Percentiles rank a stretch among this genome's conserved stretches.
Conservation (phyloP, 2,113 vertebrate species). For the Pelvicachromis taeniatus region DNA sequence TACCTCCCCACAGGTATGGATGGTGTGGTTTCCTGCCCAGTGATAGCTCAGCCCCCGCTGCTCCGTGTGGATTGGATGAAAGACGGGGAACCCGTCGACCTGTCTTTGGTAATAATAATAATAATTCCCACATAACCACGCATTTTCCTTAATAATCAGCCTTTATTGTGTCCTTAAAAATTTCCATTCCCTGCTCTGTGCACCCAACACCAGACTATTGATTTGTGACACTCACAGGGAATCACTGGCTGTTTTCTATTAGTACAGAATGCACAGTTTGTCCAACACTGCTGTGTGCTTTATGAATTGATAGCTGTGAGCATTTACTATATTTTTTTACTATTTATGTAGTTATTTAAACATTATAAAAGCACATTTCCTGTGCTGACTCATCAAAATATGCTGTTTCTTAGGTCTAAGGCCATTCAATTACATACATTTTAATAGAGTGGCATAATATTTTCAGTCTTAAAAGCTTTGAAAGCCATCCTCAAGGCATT, state of each 20-base stretch:
- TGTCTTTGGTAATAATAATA: slow-evolving; percentile 77
- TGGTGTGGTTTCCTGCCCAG: slow-evolving; percentile 79
- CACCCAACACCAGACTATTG: neutral
- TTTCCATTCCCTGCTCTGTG: neutral
- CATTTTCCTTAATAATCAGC: neutral
- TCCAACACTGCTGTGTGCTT: neutral
- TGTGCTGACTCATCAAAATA: neutral
- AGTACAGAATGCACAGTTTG: neutral
- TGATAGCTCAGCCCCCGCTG: slow-evolving; percentile 80
- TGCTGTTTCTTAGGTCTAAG: neutral
- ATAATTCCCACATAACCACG: neutral
- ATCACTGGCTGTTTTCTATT: neutral
- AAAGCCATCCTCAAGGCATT: slow-evolving; percentile 16
- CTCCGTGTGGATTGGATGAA: slow-evolving; percentile 86
- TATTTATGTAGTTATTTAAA: neutral
- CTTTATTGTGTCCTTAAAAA: neutral
- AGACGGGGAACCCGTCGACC: slow-evolving; percentile 79
- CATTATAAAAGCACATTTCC: neutral
- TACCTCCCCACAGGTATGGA: slow-evolving; percentile 85
- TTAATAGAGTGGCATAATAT: slow-evolving; percentile 6
- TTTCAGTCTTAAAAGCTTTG: slow-evolving; percentile 34
- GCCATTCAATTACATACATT: neutral
- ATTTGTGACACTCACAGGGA: neutral
- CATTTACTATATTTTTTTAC: neutral
- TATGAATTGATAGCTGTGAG: neutral